Evolutionary conservation across 1,140 invertebrate species (phyloP).

Genomic region (Saccostrea glomerata): DNA sequence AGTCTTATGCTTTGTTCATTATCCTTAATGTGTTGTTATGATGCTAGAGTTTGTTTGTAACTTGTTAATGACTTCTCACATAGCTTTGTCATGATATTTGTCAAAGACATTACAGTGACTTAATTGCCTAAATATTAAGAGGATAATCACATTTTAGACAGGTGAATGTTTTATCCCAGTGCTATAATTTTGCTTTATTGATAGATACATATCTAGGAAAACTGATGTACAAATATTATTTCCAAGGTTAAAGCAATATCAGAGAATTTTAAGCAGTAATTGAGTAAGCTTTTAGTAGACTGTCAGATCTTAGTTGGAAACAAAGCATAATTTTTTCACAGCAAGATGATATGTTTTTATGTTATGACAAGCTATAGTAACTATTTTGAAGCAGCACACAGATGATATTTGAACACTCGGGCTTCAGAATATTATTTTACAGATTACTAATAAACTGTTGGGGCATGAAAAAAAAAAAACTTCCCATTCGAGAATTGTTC

Average conservation of each 20-base stretch:
- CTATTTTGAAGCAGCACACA: conserved; percentile 41
- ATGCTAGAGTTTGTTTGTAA: too few species aligned
- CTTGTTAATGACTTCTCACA: too few species aligned
- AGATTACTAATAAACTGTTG: too few species aligned
- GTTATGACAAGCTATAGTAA: conserved; percentile 41
- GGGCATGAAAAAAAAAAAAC: too few species aligned
- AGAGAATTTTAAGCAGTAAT: conserved; percentile 41
- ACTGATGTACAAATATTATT: conserved; percentile 41
- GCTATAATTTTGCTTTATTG: conserved; percentile 41
- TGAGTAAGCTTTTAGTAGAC: conserved; percentile 36
- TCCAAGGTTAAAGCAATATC: conserved; percentile 41
- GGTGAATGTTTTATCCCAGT: conserved; percentile 41
- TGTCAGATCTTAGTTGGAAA: conserved; percentile 40
- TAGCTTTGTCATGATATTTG: conserved; percentile 29
- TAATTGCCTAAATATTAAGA: conserved; percentile 41
- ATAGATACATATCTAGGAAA: conserved; percentile 40
- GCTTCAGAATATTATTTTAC: too few species aligned
- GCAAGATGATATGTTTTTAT: conserved; percentile 40
- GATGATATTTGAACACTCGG: conserved; percentile 40
- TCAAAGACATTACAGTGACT: conserved; percentile 37
- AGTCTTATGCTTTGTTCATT: too few species aligned
- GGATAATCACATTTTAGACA: conserved; percentile 40
- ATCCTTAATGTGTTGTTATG: too few species aligned
- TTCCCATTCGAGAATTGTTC: too few species aligned
- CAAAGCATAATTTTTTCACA: conserved; percentile 41